Evolutionary conservation across 1,140 invertebrate genomes (phyloP), one percentile per base, ranked within the genome.

Genomic region (Brachionus asplanchnoidis): DNA sequence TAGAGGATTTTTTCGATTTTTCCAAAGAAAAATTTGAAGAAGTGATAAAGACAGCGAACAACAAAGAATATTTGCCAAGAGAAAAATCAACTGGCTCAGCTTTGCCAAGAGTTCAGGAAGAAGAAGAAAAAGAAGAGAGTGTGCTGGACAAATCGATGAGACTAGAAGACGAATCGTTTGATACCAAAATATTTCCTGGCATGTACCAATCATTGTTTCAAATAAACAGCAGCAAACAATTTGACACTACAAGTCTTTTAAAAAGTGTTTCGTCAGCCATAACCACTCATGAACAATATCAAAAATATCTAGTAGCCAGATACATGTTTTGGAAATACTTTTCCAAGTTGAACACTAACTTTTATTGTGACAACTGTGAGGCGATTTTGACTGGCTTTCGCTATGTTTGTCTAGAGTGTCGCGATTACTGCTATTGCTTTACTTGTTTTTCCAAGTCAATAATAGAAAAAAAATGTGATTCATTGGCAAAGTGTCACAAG

Each of bases 241-340:
- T 65, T 68, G 79, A 82, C 11, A 68, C 65, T 20, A 12, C n/a
- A 9, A 65, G 20, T 60, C 40, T 82, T 28, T 65, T 82, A 9
- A 82, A 82, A 60, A 42, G 79, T 68, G 20, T 82, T 65, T 68
- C 53, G 12, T 26, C 53, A 20, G 36, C 56, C 0, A 68, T 82
- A 14, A 82, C 11, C 2, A 65, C 79, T 26, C 42, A 82, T 42
- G 53, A 65, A 40, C 28, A 82, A 46, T 82, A 65, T 42, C 50
- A 82, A 66, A 82, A 82, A 66, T 82, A 44, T 46, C n/a, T 82
- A 5, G 79, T 82, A 1, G 79, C 79, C n/a, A 26, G 79, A 17
- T 82, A 82, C 79, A 82, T 82, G 79, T 82, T 82, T 68, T 82
- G 79, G 79, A 82, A 82, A 44, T 82, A 82, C 28, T 82, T 82